phyloP scores from a whole-genome alignment of 1,140 invertebrate species.

The Eciton burchellii region DNA sequence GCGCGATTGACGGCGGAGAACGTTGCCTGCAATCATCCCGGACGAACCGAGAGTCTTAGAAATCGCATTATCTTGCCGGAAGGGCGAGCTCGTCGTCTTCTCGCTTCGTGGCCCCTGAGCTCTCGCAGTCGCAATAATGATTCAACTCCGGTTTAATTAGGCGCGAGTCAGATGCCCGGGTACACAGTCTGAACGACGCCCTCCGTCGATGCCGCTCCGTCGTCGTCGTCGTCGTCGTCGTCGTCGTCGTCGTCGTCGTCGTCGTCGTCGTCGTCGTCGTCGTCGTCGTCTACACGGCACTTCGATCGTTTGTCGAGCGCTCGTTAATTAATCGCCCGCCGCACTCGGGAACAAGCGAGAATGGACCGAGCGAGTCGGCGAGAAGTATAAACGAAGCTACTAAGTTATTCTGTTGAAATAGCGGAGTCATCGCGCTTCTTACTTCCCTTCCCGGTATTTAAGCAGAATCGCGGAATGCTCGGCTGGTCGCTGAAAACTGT shows the following conservation, averaged over 20 bases:
- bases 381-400: conserved; percentile 51
- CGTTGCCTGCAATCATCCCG: neutral
- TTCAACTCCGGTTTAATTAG: conserved; percentile 73
- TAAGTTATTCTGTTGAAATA: conserved; percentile 56
- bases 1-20: neutral
- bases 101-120: conserved; percentile 30
- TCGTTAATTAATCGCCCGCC: conserved; percentile 61
- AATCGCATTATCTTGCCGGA: conserved; percentile 61
- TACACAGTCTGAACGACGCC: conserved; percentile 52
- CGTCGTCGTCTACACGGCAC: conserved; percentile 42
- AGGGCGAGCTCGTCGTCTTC: conserved; percentile 32
- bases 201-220: conserved; percentile 21
- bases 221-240: neutral
- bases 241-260: neutral
- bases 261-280: conserved; percentile 19
- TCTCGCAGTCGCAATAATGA: conserved; percentile 66
- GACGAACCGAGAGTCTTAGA: conserved; percentile 48
- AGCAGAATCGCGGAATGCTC: neutral
- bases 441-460: conserved; percentile 22
- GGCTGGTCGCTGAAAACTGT: neutral
- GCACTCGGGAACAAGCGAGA: conserved; percentile 47
- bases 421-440: neutral
- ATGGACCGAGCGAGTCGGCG: conserved; percentile 4
- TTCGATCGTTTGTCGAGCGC: conserved; percentile 60
- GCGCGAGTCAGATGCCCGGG: conserved; percentile 45